Conservation (phyloP, 2,797 vertebrate genomes). For the Geotrypetes seraphini region DNA sequence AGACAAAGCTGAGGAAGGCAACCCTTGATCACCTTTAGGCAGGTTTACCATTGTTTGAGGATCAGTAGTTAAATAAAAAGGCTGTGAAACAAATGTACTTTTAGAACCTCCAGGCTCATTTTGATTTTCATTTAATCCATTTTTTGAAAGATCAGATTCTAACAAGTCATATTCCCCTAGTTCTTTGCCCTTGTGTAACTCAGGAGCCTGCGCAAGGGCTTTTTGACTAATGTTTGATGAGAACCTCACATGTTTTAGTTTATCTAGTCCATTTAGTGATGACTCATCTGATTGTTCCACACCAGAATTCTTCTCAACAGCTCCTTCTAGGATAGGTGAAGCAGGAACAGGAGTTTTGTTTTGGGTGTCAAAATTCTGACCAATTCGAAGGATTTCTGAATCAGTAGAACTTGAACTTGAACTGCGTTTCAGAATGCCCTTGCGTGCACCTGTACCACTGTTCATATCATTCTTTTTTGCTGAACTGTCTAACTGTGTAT, state of each 20-base stretch:
- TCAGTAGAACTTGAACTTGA: slow-evolving; percentile 69
- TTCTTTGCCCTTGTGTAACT: slow-evolving; percentile 31
- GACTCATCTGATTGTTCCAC: slow-evolving; percentile 22
- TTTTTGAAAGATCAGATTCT: slow-evolving; percentile 30
- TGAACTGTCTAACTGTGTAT: slow-evolving; percentile 35
- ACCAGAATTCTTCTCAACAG: slow-evolving; percentile 22
- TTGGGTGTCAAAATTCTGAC: slow-evolving; percentile 31
- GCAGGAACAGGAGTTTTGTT: slow-evolving; percentile 27
- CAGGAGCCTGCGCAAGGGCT: slow-evolving; percentile 18
- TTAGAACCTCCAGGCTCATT: slow-evolving; percentile 6
- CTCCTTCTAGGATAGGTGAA: slow-evolving; percentile 46
- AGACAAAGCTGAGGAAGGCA: too few species aligned
- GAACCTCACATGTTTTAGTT: slow-evolving; percentile 72
- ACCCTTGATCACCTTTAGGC: too few species aligned
- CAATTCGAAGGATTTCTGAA: slow-evolving; percentile 45
- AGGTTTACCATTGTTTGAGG: too few species aligned
- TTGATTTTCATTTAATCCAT: slow-evolving; percentile 4
- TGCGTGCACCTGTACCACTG: slow-evolving; percentile 34
- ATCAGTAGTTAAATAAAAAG: too few species aligned
- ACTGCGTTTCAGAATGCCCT: slow-evolving; percentile 58
- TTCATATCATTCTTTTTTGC: slow-evolving; percentile 19
- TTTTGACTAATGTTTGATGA: slow-evolving; percentile 31
- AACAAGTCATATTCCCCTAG: slow-evolving; percentile 51
- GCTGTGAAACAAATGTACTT: too few species aligned
- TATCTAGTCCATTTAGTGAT: slow-evolving; percentile 42